A percentile compares a stretch with the other conserved stretches of the same genome.
These are phyloP conservation scores for Stegastes partitus DNA, from an alignment of 2,113 vertebrate genomes.

Conservation along the genomic window DNA sequence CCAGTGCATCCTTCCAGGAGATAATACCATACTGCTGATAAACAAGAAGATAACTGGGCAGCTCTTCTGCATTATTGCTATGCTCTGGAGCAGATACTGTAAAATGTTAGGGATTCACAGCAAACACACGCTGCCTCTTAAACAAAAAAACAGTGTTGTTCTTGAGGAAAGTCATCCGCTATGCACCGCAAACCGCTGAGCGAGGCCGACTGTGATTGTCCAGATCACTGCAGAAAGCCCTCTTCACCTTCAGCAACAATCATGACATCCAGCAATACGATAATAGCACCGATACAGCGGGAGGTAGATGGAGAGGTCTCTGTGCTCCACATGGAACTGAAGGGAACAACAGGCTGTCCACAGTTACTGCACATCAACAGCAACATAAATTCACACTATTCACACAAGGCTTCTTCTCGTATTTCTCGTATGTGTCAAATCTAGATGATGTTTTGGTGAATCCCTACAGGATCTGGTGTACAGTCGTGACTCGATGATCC, in stretches of 20 bases:
- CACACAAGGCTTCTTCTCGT: not conserved
- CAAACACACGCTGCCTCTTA: not conserved
- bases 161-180: conserved; percentile 30
- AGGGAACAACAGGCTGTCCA: conserved; percentile 22
- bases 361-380: conserved; percentile 10
- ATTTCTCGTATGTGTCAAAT: not conserved
- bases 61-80: too few species aligned
- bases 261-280: conserved; percentile 45
- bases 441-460: not conserved
- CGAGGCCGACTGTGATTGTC: conserved; percentile 48
- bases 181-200: not conserved
- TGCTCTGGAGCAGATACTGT: not conserved
- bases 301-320: conserved; percentile 62
- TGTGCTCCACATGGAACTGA: conserved; percentile 40
- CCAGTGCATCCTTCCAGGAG: too few species aligned
- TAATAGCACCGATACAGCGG: conserved; percentile 61
- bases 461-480: not conserved
- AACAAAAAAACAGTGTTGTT: conserved; percentile 19
- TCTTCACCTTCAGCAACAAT: conserved; percentile 55
- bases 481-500: too few species aligned
- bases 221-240: conserved; percentile 33
- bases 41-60: not conserved
- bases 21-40: not conserved
- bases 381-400: not conserved
- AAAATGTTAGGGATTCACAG: not conserved